phyloP scores from a whole-genome alignment of 1,140 invertebrate genomes.

The Cheumatopsyche charites region DNA sequence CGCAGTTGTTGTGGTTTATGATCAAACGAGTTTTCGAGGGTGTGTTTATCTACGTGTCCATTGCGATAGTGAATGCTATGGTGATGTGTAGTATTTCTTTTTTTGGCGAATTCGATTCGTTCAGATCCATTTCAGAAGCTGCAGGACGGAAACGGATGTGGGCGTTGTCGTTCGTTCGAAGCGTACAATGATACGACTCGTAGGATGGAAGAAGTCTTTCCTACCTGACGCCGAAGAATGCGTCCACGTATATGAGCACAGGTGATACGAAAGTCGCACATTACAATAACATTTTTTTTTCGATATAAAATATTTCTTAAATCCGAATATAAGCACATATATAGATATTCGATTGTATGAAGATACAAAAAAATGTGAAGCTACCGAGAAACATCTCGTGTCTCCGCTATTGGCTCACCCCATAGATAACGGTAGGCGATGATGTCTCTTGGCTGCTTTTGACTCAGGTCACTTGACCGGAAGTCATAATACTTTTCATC shows the following conservation, averaged over 20 bases:
- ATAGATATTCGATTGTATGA: neutral
- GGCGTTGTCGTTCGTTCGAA: constrained; percentile 1
- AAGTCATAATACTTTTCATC: neutral
- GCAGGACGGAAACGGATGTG: neutral
- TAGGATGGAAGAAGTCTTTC: constrained; percentile 14
- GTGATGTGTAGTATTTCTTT: too few relatives aligned
- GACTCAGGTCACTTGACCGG: constrained; percentile 17
- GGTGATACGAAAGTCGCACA: constrained; percentile 8
- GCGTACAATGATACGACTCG: constrained; percentile 8
- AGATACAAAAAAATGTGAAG: neutral
- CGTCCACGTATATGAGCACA: neutral
- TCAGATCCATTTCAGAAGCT: neutral
- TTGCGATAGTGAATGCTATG: neutral
- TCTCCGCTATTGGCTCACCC: constrained; percentile 8
- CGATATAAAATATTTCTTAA: neutral
- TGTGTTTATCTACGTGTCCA: constrained; percentile 15
- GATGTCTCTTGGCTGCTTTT: neutral
- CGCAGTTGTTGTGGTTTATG: constrained; percentile 6
- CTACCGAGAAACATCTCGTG: neutral
- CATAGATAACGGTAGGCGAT: constrained; percentile 7
- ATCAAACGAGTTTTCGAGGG: constrained; percentile 10
- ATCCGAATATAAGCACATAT: too few relatives aligned
- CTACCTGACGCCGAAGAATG: constrained; percentile 14
- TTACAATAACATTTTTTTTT: constrained; percentile 7
- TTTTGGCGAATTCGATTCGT: neutral